A percentile compares a stretch with the other conserved stretches of the same genome.
These are phyloP conservation scores for Dicrostonyx torquatus DNA, from an alignment of 2,797 vertebrate genomes.

Conservation along the genomic window DNA sequence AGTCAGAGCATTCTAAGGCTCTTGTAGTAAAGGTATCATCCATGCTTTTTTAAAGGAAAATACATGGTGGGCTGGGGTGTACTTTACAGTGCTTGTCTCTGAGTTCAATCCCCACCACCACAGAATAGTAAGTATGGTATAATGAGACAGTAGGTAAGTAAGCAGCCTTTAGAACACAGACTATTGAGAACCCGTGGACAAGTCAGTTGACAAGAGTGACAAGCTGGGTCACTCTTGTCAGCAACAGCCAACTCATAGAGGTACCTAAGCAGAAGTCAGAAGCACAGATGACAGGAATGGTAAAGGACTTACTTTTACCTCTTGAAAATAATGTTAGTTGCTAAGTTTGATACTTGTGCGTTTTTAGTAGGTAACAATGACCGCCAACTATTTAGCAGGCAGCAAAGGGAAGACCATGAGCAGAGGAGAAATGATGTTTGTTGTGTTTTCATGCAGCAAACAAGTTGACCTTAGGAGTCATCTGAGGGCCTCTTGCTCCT, in stretches of 20 bases:
- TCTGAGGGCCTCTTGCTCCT: neutral
- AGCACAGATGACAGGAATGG: slow-evolving; percentile 53
- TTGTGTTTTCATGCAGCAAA: slow-evolving; percentile 29
- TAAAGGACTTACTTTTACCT: slow-evolving; percentile 10
- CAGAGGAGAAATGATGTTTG: neutral
- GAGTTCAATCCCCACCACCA: neutral
- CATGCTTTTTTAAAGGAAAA: slow-evolving; percentile 58
- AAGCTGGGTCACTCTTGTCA: slow-evolving; percentile 64
- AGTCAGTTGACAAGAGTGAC: slow-evolving; percentile 26
- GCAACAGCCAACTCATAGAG: slow-evolving; percentile 23
- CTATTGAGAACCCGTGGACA: slow-evolving; percentile 61
- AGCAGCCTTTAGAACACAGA: slow-evolving; percentile 34
- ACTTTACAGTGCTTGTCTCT: neutral
- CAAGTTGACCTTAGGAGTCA: slow-evolving; percentile 16
- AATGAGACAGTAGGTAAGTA: slow-evolving; percentile 13
- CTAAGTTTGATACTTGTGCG: slow-evolving; percentile 46
- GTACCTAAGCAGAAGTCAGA: slow-evolving; percentile 43
- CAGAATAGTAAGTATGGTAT: slow-evolving; percentile 21
- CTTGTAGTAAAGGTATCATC: slow-evolving; percentile 43
- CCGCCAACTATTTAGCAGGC: slow-evolving; percentile 3
- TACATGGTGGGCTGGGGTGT: neutral
- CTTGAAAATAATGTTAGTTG: slow-evolving; percentile 60
- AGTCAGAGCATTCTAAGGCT: slow-evolving; percentile 32
- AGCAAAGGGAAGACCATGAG: neutral
- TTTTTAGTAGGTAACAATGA: slow-evolving; percentile 49